Percentiles rank a stretch among this genome's conserved stretches.
Evolutionary conservation across 2,888 invertebrate species (phyloP).

Genomic region (Enchytraeus crypticus): DNA sequence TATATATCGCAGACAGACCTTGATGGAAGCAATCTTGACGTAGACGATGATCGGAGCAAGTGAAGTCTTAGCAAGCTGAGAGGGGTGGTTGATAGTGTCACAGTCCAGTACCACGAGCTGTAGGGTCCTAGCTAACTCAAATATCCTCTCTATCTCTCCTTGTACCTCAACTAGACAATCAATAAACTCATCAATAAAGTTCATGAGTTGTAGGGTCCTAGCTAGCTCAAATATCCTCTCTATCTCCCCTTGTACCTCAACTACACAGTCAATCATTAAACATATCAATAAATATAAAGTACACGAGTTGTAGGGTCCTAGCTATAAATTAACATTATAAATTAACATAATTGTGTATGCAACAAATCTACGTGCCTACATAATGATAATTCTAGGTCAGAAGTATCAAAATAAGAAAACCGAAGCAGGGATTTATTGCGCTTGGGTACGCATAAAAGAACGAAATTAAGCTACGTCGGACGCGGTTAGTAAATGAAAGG

Average conservation of each 20-base stretch:
- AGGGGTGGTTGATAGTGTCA: conserved; percentile 99
- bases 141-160: conserved; percentile 97
- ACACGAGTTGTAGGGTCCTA: neutral
- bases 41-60: conserved; percentile 97
- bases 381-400: neutral
- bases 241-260: conserved; percentile 90
- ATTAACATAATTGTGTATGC: neutral
- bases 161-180: conserved; percentile 74
- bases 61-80: conserved; percentile 96
- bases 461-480: too few relatives aligned
- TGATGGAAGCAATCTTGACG: conserved; percentile 97
- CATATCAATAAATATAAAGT: neutral
- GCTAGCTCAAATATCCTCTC: conserved; percentile 99
- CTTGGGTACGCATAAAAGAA: too few relatives aligned
- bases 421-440: too few relatives aligned
- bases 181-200: too few relatives aligned
- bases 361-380: neutral
- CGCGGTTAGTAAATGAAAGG: too few relatives aligned
- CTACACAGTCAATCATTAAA: conserved; percentile 45
- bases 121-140: conserved; percentile 91
- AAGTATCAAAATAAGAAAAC: too few relatives aligned
- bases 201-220: conserved; percentile 85
- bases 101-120: conserved; percentile 96
- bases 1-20: too few relatives aligned
- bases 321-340: neutral